Conservation (phyloP, 2,797 vertebrate genomes). For the Manis crassicaudata region DNA sequence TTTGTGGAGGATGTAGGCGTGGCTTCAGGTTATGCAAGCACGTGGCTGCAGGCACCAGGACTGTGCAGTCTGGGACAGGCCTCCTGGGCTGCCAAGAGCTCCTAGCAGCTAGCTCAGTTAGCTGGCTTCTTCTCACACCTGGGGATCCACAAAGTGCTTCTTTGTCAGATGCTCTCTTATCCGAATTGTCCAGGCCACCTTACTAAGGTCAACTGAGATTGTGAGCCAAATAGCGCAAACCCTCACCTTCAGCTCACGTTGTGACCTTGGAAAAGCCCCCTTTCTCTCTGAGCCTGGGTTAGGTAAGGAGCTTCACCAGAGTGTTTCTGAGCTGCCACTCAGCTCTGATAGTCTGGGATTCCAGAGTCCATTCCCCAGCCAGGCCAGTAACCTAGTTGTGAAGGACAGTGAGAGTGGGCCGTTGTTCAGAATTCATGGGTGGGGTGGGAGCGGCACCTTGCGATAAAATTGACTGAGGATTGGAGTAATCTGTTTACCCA, state of each 20-base stretch:
- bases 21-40: not conserved
- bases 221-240: not conserved
- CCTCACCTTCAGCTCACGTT: not conserved
- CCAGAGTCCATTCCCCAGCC: not conserved
- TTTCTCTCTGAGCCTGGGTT: not conserved
- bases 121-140: not conserved
- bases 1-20: not conserved
- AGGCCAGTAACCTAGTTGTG: not conserved
- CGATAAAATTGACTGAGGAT: slow-evolving; percentile 20
- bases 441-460: slow-evolving; percentile 49
- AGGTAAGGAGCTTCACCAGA: not conserved
- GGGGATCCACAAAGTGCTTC: not conserved
- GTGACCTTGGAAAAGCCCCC: not conserved
- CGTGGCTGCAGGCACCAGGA: not conserved
- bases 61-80: not conserved
- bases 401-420: not conserved
- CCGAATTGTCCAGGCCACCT: not conserved
- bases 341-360: not conserved
- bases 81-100: not conserved
- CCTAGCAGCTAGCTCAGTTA: not conserved
- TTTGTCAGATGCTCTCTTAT: not conserved
- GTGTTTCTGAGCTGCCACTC: not conserved
- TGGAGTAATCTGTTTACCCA: slow-evolving; percentile 53
- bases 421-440: slow-evolving; percentile 65
- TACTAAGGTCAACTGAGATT: not conserved